phyloP scores from a whole-genome alignment of 2,888 invertebrate genomes.

The Camponotus fellah region DNA sequence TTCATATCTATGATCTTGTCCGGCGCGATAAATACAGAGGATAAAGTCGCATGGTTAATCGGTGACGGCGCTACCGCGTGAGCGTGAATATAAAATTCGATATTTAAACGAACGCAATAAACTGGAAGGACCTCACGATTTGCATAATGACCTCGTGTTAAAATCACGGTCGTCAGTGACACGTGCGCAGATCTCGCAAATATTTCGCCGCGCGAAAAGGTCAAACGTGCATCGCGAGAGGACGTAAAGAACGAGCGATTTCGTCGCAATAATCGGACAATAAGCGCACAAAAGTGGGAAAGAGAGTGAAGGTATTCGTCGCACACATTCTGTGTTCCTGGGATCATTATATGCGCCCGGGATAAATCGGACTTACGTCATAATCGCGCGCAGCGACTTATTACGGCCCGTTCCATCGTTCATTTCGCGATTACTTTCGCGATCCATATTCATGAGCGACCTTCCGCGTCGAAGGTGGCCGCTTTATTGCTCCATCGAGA shows the following conservation, averaged over 20 bases:
- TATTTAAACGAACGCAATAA: slow-evolving; percentile 60
- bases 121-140: slow-evolving; percentile 62
- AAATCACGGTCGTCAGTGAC: slow-evolving; percentile 71
- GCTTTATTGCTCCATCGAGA: slow-evolving; percentile 46
- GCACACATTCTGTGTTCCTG: slow-evolving; percentile 15
- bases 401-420: slow-evolving; percentile 62
- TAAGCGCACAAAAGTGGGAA: slow-evolving; percentile 65
- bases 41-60: slow-evolving; percentile 38
- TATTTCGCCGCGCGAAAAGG: slow-evolving; percentile 67
- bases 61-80: slow-evolving; percentile 31
- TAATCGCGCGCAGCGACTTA: slow-evolving; percentile 63
- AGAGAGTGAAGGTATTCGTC: slow-evolving; percentile 68
- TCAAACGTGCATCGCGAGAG: slow-evolving; percentile 55
- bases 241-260: slow-evolving; percentile 20
- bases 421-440: slow-evolving; percentile 61
- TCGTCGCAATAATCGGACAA: slow-evolving; percentile 59
- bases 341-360: slow-evolving; percentile 56
- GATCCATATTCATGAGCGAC: slow-evolving; percentile 63
- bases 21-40: slow-evolving; percentile 12
- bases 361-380: slow-evolving; percentile 70
- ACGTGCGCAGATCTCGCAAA: slow-evolving; percentile 64
- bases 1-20: neutral
- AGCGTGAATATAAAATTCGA: slow-evolving; percentile 38
- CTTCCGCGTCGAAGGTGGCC: slow-evolving; percentile 44
- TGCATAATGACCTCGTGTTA: slow-evolving; percentile 69